Percentiles rank a stretch among this genome's conserved stretches.
Conservation (phyloP, 2,888 invertebrate species). For the Matsumyia berberina region DNA sequence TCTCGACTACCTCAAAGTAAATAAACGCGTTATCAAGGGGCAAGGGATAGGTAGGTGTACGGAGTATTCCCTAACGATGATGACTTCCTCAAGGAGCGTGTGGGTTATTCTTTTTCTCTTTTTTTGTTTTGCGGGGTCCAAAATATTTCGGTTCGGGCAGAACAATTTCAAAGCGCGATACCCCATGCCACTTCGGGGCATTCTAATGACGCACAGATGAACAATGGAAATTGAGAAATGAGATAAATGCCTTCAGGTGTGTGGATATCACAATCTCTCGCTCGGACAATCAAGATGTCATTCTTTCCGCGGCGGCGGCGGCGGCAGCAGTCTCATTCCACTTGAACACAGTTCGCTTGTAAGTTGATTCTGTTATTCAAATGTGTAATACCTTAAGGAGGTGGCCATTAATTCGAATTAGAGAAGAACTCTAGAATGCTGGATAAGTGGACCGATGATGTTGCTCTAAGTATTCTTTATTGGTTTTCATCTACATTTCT, state of each 20-base stretch:
- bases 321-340: conserved; percentile 3
- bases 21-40: conserved; percentile 39
- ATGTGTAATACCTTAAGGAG: conserved; percentile 55
- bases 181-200: conserved; percentile 52
- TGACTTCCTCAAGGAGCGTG: conserved; percentile 75
- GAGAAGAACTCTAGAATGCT: conserved; percentile 36
- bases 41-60: not conserved
- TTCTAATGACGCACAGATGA: conserved; percentile 69
- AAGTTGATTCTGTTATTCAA: conserved; percentile 51
- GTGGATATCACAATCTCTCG: conserved; percentile 31
- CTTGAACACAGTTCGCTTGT: conserved; percentile 13
- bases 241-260: conserved; percentile 66
- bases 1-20: conserved; percentile 66
- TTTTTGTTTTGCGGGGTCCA: conserved; percentile 14
- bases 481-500: conserved; percentile 3
- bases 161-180: conserved; percentile 47
- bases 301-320: conserved; percentile 39
- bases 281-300: conserved; percentile 73
- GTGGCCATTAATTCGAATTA: conserved; percentile 69
- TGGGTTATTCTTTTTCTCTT: conserved; percentile 42
- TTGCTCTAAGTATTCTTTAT: conserved; percentile 67
- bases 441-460: conserved; percentile 60
- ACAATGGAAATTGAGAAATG: conserved; percentile 64
- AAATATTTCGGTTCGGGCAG: conserved; percentile 1
- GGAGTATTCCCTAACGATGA: conserved; percentile 58